Percentiles rank a stretch among this genome's conserved stretches.
phyloP scores from a whole-genome alignment of 2,888 invertebrate genomes.

The Drosophila histrio region DNA sequence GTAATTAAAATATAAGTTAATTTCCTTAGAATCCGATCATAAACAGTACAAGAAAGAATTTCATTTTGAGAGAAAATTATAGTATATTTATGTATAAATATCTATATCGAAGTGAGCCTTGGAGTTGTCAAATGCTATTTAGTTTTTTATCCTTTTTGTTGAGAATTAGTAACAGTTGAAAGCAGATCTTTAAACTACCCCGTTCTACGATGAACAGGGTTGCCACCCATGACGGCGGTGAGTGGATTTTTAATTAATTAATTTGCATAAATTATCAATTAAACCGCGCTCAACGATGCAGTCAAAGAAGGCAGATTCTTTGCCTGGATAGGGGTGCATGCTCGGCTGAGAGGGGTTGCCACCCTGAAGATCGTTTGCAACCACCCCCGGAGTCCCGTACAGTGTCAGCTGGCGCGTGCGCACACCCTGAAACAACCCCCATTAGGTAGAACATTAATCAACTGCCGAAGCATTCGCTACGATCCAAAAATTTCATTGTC shows the following conservation, averaged over 20 bases:
- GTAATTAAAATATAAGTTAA: too few species aligned
- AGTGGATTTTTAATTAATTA: slow-evolving; percentile 57
- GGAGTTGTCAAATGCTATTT: not conserved
- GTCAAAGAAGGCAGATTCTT: slow-evolving; percentile 5
- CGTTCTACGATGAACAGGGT: not conserved
- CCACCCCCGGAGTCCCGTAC: not conserved
- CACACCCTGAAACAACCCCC: slow-evolving; percentile 32
- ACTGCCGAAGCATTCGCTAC: not conserved
- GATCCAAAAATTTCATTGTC: not conserved
- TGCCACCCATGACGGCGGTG: slow-evolving; percentile 24
- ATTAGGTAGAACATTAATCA: slow-evolving; percentile 10
- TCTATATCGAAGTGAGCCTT: too few species aligned
- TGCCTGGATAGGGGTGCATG: slow-evolving; percentile 17
- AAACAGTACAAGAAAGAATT: too few species aligned
- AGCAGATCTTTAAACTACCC: not conserved
- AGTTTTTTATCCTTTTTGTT: not conserved
- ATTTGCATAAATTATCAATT: slow-evolving; percentile 78
- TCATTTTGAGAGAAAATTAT: too few species aligned
- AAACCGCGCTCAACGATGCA: slow-evolving; percentile 47
- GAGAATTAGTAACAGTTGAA: not conserved
- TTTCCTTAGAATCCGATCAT: too few species aligned
- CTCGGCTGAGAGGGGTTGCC: slow-evolving; percentile 3
- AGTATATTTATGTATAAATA: too few species aligned
- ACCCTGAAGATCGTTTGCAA: slow-evolving; percentile 25
- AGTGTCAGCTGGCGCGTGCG: slow-evolving; percentile 39